phyloP scores from a whole-genome alignment of 1,140 invertebrate species.

The Trichogramma pretiosum region DNA sequence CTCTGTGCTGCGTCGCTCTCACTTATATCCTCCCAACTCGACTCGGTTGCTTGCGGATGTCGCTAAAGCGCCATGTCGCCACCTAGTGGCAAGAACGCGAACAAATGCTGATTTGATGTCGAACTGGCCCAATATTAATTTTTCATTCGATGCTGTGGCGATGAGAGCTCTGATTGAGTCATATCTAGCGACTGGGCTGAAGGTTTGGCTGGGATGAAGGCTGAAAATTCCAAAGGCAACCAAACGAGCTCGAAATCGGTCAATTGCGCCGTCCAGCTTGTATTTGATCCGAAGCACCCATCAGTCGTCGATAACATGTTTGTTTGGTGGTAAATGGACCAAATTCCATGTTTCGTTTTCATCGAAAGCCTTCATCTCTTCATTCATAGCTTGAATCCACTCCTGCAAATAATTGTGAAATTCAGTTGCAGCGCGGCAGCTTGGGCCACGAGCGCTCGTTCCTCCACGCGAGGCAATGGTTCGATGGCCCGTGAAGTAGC shows the following conservation, averaged over 20 bases:
- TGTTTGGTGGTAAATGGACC: constrained; percentile 24
- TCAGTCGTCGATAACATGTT: too few species aligned
- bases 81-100: too few species aligned
- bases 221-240: constrained; percentile 24
- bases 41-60: too few species aligned
- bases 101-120: constrained; percentile 32
- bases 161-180: constrained; percentile 30
- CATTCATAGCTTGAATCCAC: constrained; percentile 34
- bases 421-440: too few species aligned
- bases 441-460: too few species aligned
- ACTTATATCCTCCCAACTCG: too few species aligned
- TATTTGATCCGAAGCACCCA: constrained; percentile 30
- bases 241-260: constrained; percentile 23
- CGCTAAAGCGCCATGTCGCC: too few species aligned
- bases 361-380: constrained; percentile 28
- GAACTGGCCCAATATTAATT: constrained; percentile 21
- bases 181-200: constrained; percentile 23
- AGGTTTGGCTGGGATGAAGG: constrained; percentile 27
- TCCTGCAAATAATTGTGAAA: constrained; percentile 18
- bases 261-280: constrained; percentile 10
- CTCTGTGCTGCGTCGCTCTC: too few species aligned
- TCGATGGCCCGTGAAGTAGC: too few species aligned
- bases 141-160: constrained; percentile 23
- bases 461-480: too few species aligned
- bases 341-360: constrained; percentile 30